These are phyloP conservation scores for Numida meleagris DNA, from an alignment of 2,113 vertebrate genomes.

Conservation along the genomic window DNA sequence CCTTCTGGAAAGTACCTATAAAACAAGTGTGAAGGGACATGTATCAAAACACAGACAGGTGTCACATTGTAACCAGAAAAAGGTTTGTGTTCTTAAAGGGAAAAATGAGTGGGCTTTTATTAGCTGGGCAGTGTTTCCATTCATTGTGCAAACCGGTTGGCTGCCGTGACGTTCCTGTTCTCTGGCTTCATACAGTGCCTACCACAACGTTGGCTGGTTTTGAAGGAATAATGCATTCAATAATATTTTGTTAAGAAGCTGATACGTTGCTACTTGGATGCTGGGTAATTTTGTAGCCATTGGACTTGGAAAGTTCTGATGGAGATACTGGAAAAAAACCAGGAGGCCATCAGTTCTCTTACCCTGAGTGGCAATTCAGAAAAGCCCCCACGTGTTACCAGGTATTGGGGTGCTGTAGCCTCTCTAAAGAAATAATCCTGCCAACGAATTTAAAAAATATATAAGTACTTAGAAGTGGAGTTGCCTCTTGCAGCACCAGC, in stretches of 20 bases:
- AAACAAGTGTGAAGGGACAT: background rate
- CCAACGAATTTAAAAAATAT: background rate
- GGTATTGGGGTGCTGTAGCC: background rate
- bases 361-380: background rate
- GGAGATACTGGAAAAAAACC: background rate
- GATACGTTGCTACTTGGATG: background rate
- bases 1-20: background rate
- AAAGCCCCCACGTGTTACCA: rapidly evolving
- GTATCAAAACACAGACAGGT: background rate
- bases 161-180: background rate
- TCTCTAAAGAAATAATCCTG: background rate
- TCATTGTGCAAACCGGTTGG: background rate
- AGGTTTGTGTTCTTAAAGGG: background rate
- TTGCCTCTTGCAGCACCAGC: background rate
- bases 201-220: background rate
- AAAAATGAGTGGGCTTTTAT: background rate
- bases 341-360: background rate
- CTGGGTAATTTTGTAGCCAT: background rate
- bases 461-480: background rate
- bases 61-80: background rate
- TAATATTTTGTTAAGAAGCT: background rate
- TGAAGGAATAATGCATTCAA: background rate
- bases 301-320: background rate
- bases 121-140: background rate
- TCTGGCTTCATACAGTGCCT: background rate